These are phyloP conservation scores for Zaprionus ornatus DNA, from an alignment of 1,140 invertebrate genomes.

Conservation along the genomic window DNA sequence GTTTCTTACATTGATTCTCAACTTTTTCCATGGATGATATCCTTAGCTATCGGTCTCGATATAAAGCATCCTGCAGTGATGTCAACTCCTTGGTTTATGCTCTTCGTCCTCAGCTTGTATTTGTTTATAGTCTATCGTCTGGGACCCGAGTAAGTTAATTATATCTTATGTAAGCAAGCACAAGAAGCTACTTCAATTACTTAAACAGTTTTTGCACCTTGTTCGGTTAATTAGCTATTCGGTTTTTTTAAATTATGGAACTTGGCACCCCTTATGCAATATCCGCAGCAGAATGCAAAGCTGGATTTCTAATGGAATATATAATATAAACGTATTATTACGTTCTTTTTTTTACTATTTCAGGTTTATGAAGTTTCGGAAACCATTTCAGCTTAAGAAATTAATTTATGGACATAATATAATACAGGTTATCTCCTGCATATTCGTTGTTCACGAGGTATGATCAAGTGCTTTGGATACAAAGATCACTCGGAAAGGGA, in stretches of 20 bases:
- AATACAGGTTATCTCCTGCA: constrained; percentile 64
- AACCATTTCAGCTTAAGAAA: constrained; percentile 59
- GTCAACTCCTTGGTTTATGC: constrained; percentile 83
- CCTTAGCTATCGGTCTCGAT: neutral
- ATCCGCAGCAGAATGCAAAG: neutral
- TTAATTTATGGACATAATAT: constrained; percentile 71
- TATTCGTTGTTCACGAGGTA: constrained; percentile 66
- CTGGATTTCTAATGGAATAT: neutral
- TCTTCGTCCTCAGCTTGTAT: constrained; percentile 50
- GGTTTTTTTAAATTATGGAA: neutral
- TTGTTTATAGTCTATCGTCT: constrained; percentile 49
- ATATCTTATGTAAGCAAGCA: neutral
- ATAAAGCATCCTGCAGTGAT: constrained; percentile 46
- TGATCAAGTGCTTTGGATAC: neutral
- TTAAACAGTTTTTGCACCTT: neutral
- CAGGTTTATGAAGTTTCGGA: constrained; percentile 66
- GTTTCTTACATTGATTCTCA: neutral
- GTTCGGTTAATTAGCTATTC: neutral
- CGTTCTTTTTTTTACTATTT: constrained; percentile 22
- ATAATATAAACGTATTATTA: neutral
- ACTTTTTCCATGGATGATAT: neutral
- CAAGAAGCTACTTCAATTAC: constrained; percentile 23
- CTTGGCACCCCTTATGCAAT: neutral
- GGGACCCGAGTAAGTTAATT: constrained; percentile 60
- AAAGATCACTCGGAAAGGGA: neutral